Evolutionary conservation across 2,797 vertebrate genomes (phyloP).

Genomic region (Micrastur ruficollis): DNA sequence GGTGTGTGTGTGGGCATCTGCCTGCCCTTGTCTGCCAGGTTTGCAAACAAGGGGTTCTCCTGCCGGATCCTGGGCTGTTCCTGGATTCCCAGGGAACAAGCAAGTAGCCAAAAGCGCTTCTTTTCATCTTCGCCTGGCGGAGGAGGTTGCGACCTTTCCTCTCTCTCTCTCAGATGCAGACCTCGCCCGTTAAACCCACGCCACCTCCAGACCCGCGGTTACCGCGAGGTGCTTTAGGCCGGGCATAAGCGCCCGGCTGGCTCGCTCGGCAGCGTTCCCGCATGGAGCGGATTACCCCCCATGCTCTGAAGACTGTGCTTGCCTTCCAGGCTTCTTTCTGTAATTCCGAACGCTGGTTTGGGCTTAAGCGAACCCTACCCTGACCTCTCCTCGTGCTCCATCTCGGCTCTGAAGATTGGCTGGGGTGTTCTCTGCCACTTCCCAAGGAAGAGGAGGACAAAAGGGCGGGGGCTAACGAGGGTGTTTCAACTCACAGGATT

Average conservation of each 20-base stretch:
- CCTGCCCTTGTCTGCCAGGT: background rate
- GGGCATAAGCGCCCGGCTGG: background rate
- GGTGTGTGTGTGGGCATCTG: background rate
- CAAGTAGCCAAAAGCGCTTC: background rate
- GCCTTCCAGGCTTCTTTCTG: background rate
- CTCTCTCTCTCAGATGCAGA: background rate
- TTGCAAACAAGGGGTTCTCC: background rate
- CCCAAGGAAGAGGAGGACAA: background rate
- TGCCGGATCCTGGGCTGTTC: background rate
- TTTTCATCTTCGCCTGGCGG: constrained; percentile 23
- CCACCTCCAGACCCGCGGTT: background rate
- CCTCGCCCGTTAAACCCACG: background rate
- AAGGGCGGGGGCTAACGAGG: background rate
- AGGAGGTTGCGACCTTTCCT: background rate
- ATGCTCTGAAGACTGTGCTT: background rate
- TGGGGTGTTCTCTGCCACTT: background rate
- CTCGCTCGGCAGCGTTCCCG: background rate
- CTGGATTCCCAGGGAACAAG: background rate
- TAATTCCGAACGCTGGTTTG: background rate
- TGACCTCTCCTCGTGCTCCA: background rate
- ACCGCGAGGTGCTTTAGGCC: background rate
- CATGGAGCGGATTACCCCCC: background rate
- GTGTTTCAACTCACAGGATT: background rate
- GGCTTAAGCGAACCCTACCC: background rate
- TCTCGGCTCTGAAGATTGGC: background rate